Conservation (phyloP, 2,888 invertebrate genomes). For the Pinctada fucata region DNA sequence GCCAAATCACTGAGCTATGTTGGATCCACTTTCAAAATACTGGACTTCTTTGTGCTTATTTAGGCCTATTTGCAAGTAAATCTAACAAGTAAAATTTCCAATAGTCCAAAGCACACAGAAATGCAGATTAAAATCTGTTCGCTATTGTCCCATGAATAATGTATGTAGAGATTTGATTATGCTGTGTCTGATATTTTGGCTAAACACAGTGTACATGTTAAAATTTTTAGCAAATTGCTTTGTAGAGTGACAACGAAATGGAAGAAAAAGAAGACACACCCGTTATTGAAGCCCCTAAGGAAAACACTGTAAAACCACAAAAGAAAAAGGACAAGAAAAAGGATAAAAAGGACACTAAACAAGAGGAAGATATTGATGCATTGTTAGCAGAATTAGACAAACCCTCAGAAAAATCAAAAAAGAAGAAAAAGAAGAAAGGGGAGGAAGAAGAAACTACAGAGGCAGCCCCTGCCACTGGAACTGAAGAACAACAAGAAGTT, state of each 20-base stretch:
- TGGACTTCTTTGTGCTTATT: too few relatives aligned
- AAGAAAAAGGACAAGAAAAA: conserved; percentile 64
- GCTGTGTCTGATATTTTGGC: too few relatives aligned
- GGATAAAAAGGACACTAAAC: conserved; percentile 60
- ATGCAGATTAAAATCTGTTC: too few relatives aligned
- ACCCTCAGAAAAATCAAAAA: conserved; percentile 57
- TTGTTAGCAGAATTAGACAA: conserved; percentile 72
- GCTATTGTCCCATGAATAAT: too few relatives aligned
- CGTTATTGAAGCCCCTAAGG: conserved; percentile 39
- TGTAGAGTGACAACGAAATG: conserved; percentile 44
- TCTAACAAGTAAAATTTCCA: too few relatives aligned
- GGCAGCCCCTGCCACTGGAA: conserved; percentile 17
- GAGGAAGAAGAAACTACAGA: conserved; percentile 30
- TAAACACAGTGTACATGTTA: too few relatives aligned
- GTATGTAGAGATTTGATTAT: too few relatives aligned
- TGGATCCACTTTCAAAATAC: too few relatives aligned
- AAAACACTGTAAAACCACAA: conserved; percentile 51
- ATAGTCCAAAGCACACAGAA: too few relatives aligned
- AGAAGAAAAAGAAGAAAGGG: conserved; percentile 50
- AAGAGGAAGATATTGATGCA: conserved; percentile 74
- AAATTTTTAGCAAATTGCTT: too few relatives aligned
- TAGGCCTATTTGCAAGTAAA: too few relatives aligned
- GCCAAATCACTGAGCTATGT: too few relatives aligned
- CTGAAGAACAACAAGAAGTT: conserved; percentile 22
- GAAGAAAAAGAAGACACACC: conserved; percentile 44